Evolutionary conservation across 2,888 invertebrate species (phyloP).

Genomic region (Lithophane leautieri): DNA sequence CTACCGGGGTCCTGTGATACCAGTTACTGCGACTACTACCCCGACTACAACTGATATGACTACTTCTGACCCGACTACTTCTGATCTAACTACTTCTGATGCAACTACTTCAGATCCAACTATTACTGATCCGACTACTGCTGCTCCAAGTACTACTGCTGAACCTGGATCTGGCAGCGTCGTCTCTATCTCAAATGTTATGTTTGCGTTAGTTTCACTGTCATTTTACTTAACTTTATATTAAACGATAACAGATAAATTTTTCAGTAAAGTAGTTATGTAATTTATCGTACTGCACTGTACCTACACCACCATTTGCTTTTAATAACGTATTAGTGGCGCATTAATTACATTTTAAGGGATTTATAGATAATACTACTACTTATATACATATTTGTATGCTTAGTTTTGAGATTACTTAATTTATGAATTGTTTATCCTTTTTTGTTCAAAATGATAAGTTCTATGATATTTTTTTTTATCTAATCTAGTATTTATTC

Average conservation of each 20-base stretch:
- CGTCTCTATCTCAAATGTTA: slow-evolving; percentile 28
- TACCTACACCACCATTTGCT: not conserved
- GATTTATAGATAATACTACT: slow-evolving; percentile 9
- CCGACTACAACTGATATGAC: not conserved
- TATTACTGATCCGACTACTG: not conserved
- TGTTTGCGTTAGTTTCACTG: slow-evolving; percentile 14
- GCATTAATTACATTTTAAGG: not conserved
- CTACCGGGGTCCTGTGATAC: slow-evolving; percentile 69
- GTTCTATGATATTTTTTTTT: slow-evolving; percentile 4
- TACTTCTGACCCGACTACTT: not conserved
- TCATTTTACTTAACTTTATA: slow-evolving; percentile 15
- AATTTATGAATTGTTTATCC: not conserved
- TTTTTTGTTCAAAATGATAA: slow-evolving; percentile 1
- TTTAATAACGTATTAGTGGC: not conserved
- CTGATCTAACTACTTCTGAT: not conserved
- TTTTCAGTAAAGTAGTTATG: not conserved
- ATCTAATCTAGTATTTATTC: not conserved
- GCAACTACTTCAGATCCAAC: not conserved
- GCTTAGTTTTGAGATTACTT: not conserved
- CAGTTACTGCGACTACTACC: slow-evolving; percentile 26
- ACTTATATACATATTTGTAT: not conserved
- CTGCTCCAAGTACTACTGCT: not conserved
- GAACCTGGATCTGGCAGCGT: slow-evolving; percentile 9
- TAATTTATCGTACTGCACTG: not conserved
- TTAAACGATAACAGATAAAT: not conserved